Evolutionary conservation across 2,797 vertebrate species (phyloP), one percentile per base, ranked within the genome.

Genomic region (Austrolebias charrua): DNA sequence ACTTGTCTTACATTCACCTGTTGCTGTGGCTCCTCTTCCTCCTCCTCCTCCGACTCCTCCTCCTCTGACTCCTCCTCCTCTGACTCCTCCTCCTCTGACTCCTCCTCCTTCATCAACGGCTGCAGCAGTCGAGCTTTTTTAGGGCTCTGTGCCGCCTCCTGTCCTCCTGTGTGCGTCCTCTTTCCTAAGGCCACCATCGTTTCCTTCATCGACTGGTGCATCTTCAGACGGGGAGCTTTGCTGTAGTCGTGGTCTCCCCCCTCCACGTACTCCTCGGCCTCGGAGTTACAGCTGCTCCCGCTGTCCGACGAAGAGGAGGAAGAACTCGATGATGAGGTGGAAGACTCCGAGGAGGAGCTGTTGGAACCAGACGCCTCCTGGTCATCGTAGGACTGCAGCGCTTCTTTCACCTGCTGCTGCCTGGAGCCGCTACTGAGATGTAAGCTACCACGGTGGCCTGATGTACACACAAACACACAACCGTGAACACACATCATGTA

Each of bases 201-300:
- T 11, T 81, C 86, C 58, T 89, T 89, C 2, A 59, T 65, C 0
- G 69, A 74, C 48, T 76, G 68, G 18, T 29, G 60, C 4, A 48
- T 24, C 1, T 93, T 93, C 33, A 90, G 91, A 71, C 94, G 91
- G 60, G 95, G 92, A 0, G 94, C 95, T 90, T 97, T 98, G 90
- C 95, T 99, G 90, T 99, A 99, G 91, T 98, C 96, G 5, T 99
- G 97, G 74, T 99, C 97, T 1, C 96, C 96, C 2, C 96, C 96
- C 0, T 98, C 97, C 16, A 95, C 88, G 28, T 94, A 98, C 85
- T 95, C 93, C 85, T 94, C 95, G 87, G 90, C 86, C 58, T 98
- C 96, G 1, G 92, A 94, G 20, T 95, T 91, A 0, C 92, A 93
- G 63, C 90, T 90, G 63, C 92, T 92, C 28, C 93, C 93, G 0